Evolutionary conservation across 2,113 vertebrate species (phyloP).

Genomic region (Austrofundulus limnaeus): DNA sequence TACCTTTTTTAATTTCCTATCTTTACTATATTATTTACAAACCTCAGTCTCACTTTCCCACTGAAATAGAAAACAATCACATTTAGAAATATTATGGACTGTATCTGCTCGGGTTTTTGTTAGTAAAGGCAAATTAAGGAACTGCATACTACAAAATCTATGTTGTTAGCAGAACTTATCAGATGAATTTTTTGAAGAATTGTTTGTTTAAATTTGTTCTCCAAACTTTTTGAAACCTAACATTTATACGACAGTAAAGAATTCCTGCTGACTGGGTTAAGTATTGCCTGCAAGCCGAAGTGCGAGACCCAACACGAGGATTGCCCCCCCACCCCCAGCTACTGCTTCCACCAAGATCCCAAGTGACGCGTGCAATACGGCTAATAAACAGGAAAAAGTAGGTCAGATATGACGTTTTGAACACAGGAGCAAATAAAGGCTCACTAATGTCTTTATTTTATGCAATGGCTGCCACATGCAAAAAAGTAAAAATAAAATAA

Average conservation of each 20-base stretch:
- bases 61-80: too few species aligned
- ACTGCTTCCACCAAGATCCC: background rate
- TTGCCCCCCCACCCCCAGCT: background rate
- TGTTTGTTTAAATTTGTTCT: conserved; percentile 2
- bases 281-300: background rate
- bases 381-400: background rate
- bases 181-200: background rate
- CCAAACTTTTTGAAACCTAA: background rate
- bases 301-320: conserved; percentile 1
- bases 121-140: too few species aligned
- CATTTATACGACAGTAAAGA: background rate
- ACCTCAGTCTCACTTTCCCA: too few species aligned
- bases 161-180: conserved; percentile 16
- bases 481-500: background rate
- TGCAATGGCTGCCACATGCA: background rate
- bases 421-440: background rate
- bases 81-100: too few species aligned
- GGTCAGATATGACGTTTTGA: background rate
- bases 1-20: too few species aligned
- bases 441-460: background rate
- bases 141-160: conserved; percentile 4
- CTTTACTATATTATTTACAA: too few species aligned
- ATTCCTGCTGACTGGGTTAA: background rate
- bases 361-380: background rate
- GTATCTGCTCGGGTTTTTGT: too few species aligned